Base-by-base conservation (phyloP, 2,113 vertebrate species). In the Thermophis baileyi region DNA sequence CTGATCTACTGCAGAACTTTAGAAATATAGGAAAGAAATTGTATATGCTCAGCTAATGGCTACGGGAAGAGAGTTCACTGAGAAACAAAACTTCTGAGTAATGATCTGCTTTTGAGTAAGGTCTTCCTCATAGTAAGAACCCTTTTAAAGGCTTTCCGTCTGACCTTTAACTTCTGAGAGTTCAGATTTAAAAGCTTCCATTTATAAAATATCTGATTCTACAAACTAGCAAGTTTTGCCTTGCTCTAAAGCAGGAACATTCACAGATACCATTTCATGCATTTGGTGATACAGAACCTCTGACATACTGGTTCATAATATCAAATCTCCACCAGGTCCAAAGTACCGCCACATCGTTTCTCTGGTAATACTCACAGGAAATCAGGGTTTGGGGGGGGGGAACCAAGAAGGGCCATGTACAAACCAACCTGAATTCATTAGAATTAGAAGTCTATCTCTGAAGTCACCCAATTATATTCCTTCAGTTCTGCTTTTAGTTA, bases 181-280 rank as follows among this genome's bases (percentile, higher is more conserved):
- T 40, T 81, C 18, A 81, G 74, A 81, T 81, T 81, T 40, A 81
- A 81, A 81, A 81, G 74, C 74, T 81, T 81, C 35, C 35, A 81
- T 93, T 94, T 92, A 87, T 90, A 95, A 95, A 86, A 81, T 60
- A 87, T 60, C 3, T 35, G 81, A 93, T 96, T 95, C 86, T 60
- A 46, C 92, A 96, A 94, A 95, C 91, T 93, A 93, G 94, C 95
- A 94, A 85, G 94, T 95, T 93, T 93, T 90, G 95, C 94, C 96
- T 95, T 95, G 47, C 89, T 95, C 93, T 93, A 95, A 96, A 93
- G 55, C 30, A 92, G 89, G 14, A 88, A 30, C 16, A 44, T 16
- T 27, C 25, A 87, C n/a, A 54, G 27, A 22, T 20, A 44, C 10
- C 50, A 30, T 22, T 35, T 47, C 51, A n/a, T 10, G n/a, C 16